These are phyloP conservation scores for Drosophila trapezifrons DNA, from an alignment of 1,140 invertebrate genomes.

Conservation along the genomic window DNA sequence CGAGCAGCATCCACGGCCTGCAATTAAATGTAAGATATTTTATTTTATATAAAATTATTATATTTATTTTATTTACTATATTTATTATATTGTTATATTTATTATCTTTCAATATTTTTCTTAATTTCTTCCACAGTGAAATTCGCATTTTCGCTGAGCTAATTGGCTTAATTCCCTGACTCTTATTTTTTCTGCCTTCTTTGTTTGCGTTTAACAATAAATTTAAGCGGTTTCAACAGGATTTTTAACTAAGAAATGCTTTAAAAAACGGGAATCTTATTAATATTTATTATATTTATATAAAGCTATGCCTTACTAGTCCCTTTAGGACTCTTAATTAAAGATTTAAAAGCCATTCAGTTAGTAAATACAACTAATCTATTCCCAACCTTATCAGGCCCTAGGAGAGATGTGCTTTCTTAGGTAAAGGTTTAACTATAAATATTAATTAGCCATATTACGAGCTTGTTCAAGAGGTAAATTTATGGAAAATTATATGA, in stretches of 20 bases:
- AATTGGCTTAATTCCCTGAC: not conserved
- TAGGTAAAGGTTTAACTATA: too few relatives aligned
- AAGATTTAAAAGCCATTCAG: too few relatives aligned
- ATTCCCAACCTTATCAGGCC: not conserved
- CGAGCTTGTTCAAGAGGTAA: too few relatives aligned
- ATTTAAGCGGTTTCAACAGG: not conserved
- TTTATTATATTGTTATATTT: too few relatives aligned
- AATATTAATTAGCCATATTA: not conserved
- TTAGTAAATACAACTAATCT: not conserved
- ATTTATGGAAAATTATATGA: not conserved
- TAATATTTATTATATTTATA: too few relatives aligned
- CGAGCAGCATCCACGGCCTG: slow-evolving; percentile 73
- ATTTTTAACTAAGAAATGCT: not conserved
- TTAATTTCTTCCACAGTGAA: not conserved
- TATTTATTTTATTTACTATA: too few relatives aligned
- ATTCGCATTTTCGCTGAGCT: not conserved
- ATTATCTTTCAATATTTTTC: too few relatives aligned
- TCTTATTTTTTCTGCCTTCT: not conserved
- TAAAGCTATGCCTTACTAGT: too few relatives aligned
- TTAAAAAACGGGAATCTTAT: not conserved
- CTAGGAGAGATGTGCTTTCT: too few relatives aligned
- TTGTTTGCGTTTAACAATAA: not conserved
- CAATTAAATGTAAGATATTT: slow-evolving; percentile 14
- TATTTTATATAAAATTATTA: too few relatives aligned
- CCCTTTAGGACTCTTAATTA: too few relatives aligned